These are phyloP conservation scores for Notodonta ziczac DNA, from an alignment of 2,888 invertebrate genomes.

Conservation along the genomic window DNA sequence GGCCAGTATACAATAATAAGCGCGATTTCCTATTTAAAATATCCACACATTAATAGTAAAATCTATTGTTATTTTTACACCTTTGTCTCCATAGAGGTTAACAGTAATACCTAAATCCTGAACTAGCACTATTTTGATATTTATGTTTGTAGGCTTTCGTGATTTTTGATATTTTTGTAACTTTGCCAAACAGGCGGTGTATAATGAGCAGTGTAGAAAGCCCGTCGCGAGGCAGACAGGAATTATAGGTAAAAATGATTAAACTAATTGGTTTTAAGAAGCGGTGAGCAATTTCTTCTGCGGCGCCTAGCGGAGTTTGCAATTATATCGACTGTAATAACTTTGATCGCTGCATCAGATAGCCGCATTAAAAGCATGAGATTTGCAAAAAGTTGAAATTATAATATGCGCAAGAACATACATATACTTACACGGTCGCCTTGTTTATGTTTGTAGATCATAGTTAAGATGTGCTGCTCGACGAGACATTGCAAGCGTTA, in stretches of 20 bases:
- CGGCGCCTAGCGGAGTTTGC: slow-evolving; percentile 33
- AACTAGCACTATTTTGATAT: too few species aligned
- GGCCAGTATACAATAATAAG: too few species aligned
- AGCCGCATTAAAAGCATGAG: slow-evolving; percentile 34
- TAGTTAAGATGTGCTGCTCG: neutral
- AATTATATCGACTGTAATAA: slow-evolving; percentile 46
- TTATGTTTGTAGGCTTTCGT: too few species aligned
- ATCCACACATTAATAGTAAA: too few species aligned
- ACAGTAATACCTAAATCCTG: too few species aligned
- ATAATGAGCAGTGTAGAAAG: neutral
- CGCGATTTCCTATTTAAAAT: too few species aligned
- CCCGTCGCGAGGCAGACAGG: slow-evolving; percentile 14
- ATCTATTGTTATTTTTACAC: too few species aligned
- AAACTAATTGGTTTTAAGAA: slow-evolving; percentile 44
- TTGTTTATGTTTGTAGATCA: neutral
- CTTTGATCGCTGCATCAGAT: slow-evolving; percentile 43
- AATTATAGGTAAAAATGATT: slow-evolving; percentile 37
- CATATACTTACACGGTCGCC: neutral
- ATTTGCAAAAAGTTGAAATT: slow-evolving; percentile 33
- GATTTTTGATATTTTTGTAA: too few species aligned
- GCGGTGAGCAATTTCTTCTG: slow-evolving; percentile 42
- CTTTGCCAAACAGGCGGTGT: too few species aligned
- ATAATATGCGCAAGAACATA: slow-evolving; percentile 18
- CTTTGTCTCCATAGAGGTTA: too few species aligned
- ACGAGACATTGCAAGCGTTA: neutral